Base-by-base conservation (phyloP, 2,113 vertebrate genomes). In the Camelus dromedarius region DNA sequence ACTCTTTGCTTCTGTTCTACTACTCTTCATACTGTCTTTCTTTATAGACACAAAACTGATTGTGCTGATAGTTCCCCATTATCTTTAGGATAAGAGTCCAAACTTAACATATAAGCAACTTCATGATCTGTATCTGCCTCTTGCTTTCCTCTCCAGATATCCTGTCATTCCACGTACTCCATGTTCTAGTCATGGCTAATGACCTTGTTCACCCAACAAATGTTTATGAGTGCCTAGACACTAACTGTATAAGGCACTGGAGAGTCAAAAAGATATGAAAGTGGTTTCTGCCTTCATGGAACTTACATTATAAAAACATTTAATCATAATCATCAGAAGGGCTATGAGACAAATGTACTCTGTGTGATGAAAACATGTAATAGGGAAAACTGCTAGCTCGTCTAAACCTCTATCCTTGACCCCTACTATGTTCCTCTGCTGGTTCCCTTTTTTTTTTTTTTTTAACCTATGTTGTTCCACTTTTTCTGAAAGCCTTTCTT, bases 261-360 rank as follows among this genome's bases (percentile, higher is more conserved):
- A 80, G n/a, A 54, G 6, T 62, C 38, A 84, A n/a, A 42, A 67
- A 56, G 50, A 86, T 50, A 28, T 32, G 58, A 80, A 86, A 72
- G n/a, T 77, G 35, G 15, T 79, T 86, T 91, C 64, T 80, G 81
- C 19, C n/a, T 79, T 72, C 70, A 70, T 28, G 16, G 64, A 95
- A 15, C 11, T 86, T 70, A 79, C n/a, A 60, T 79, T 62, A 72
- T 46, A 64, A 92, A 84, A 86, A 81, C 22, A 95, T 77, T 85
- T 84, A 58, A 76, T 83, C 30, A 76, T 69, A 58, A 79, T 62
- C 62, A 85, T n/a, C 7, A 50, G 60, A 62, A 52, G 42, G 64
- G 80, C 14, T 30, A 52, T 70, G 72, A 91, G 46, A 58, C 52
- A 54, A 86, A 92, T 56, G 54, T 81, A 72, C 46, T 35, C 0